These are phyloP conservation scores for Acrocephalus kingi DNA, from an alignment of 2,113 vertebrate species.

Conservation along the genomic window DNA sequence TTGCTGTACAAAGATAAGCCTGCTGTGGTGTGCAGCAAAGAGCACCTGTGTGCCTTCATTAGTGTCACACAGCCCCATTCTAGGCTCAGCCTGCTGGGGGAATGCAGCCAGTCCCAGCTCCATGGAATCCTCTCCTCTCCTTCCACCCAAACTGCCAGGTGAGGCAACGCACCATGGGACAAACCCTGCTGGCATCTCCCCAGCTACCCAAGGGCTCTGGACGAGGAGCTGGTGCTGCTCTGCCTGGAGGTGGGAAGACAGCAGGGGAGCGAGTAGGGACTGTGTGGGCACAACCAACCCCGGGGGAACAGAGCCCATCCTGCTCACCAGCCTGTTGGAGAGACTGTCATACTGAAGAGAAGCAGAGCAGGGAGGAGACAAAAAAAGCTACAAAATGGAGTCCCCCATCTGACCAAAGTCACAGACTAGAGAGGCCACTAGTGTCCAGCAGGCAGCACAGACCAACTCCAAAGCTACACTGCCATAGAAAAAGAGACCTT, in stretches of 20 bases:
- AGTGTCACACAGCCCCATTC: fast-evolving
- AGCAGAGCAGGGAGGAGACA: neutral
- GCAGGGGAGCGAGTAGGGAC: fast-evolving
- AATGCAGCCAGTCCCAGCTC: neutral
- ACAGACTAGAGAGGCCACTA: neutral
- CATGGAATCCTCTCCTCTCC: neutral
- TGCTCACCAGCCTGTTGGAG: neutral
- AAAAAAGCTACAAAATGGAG: neutral
- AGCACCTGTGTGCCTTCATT: neutral
- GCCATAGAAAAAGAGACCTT: neutral
- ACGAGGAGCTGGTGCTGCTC: too few relatives aligned
- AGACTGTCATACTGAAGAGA: neutral
- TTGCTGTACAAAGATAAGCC: neutral
- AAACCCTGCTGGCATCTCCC: fast-evolving
- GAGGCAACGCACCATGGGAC: fast-evolving
- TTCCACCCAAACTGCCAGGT: neutral
- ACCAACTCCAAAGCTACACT: neutral
- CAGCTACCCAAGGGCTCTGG: neutral
- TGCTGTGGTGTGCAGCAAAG: fast-evolving
- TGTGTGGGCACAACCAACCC: neutral
- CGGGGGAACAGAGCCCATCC: fast-evolving
- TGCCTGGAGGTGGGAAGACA: fast-evolving
- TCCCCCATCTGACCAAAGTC: neutral
- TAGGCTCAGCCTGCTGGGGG: neutral
- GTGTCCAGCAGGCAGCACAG: neutral